These are phyloP conservation scores for Harpagoxenus sublaevis DNA, from an alignment of 2,888 invertebrate genomes.

Conservation along the genomic window DNA sequence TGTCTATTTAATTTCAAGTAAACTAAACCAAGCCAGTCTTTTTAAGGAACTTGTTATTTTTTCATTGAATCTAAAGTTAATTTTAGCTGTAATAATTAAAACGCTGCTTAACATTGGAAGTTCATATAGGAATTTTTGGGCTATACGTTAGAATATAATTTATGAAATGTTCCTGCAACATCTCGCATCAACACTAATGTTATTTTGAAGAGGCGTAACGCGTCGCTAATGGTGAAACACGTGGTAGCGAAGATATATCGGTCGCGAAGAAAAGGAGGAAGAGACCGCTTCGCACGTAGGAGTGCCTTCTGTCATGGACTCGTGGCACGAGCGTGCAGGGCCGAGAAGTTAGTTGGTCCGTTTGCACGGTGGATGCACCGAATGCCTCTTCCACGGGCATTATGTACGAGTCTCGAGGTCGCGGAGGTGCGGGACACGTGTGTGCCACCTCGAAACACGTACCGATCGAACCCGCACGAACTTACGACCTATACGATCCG, in stretches of 20 bases:
- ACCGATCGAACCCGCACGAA: conserved; percentile 56
- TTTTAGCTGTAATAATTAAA: background rate
- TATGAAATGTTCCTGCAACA: background rate
- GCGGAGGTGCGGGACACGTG: conserved; percentile 61
- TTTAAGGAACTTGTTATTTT: background rate
- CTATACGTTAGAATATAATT: conserved; percentile 5
- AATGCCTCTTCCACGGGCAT: conserved; percentile 63
- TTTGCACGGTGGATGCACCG: conserved; percentile 75
- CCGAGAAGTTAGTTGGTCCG: conserved; percentile 70
- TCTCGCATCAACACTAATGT: background rate
- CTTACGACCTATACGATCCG: conserved; percentile 43
- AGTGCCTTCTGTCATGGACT: conserved; percentile 77
- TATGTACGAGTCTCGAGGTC: conserved; percentile 65
- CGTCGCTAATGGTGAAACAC: conserved; percentile 35
- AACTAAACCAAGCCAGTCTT: background rate
- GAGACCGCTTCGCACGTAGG: conserved; percentile 75
- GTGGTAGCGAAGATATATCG: conserved; percentile 44
- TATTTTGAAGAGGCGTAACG: conserved; percentile 12
- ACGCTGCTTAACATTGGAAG: background rate
- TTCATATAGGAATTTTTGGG: background rate
- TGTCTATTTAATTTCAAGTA: conserved; percentile 9
- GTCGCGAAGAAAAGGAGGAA: conserved; percentile 41
- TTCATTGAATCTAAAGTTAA: background rate
- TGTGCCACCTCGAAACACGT: conserved; percentile 64
- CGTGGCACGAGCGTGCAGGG: conserved; percentile 75